Percentiles rank a stretch among this genome's conserved stretches.
These are phyloP conservation scores for Imbricaverruca yamaguchii DNA, from an alignment of 2,888 invertebrate species.

Conservation along the genomic window DNA sequence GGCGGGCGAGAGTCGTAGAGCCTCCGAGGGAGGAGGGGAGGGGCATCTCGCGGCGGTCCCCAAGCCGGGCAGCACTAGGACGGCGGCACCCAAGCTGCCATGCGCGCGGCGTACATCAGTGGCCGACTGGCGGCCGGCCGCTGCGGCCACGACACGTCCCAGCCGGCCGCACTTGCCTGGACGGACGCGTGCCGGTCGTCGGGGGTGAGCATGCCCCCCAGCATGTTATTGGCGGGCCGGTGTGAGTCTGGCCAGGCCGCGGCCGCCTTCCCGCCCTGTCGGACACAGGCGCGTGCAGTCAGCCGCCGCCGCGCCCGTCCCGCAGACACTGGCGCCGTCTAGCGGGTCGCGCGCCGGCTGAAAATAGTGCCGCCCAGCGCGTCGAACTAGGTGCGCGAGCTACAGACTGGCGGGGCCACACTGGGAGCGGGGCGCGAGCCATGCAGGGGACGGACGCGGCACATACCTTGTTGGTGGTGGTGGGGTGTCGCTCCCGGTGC, in stretches of 20 bases:
- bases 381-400: background rate
- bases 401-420: background rate
- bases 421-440: background rate
- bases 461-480: slow-evolving; percentile 36
- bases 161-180: slow-evolving; percentile 56
- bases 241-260: slow-evolving; percentile 70
- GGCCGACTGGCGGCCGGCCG: too few relatives aligned
- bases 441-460: background rate
- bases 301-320: slow-evolving; percentile 23
- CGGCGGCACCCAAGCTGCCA: too few relatives aligned
- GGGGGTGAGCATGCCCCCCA: slow-evolving; percentile 49
- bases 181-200: slow-evolving; percentile 92
- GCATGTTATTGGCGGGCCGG: slow-evolving; percentile 36
- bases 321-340: background rate
- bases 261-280: slow-evolving; percentile 44
- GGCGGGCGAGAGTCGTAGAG: background rate
- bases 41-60: too few relatives aligned
- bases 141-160: too few relatives aligned
- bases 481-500: slow-evolving; percentile 74
- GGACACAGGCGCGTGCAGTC: slow-evolving; percentile 22
- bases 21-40: background rate
- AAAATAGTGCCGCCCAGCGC: too few relatives aligned
- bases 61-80: too few relatives aligned
- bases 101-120: too few relatives aligned
- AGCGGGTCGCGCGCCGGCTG: too few relatives aligned